Percentiles rank a stretch among this genome's conserved stretches.
These are phyloP conservation scores for Manis pentadactyla DNA, from an alignment of 2,797 vertebrate species.

Conservation along the genomic window DNA sequence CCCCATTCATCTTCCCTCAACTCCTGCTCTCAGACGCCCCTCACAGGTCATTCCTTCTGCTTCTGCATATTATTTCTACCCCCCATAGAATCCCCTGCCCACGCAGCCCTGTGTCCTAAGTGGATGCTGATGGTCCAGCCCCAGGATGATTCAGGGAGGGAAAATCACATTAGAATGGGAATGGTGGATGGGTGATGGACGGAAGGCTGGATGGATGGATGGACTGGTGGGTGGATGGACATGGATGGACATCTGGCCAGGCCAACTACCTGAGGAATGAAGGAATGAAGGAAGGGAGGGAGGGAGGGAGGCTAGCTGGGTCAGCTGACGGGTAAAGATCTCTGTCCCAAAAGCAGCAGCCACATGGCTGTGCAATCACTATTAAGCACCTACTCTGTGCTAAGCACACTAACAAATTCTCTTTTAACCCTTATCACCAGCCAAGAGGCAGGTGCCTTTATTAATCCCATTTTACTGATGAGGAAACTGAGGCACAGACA, in stretches of 20 bases:
- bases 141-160: background rate
- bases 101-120: background rate
- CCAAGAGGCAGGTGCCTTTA: background rate
- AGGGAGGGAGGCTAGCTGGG: background rate
- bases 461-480: background rate
- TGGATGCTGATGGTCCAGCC: no score
- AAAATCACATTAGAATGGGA: background rate
- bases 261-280: background rate
- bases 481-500: background rate
- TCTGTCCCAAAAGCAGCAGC: background rate
- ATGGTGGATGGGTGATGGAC: no score
- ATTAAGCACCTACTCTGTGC: fast-evolving
- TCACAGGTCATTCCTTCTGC: no score
- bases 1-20: background rate
- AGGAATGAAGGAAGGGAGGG: background rate
- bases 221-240: no score
- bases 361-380: fast-evolving
- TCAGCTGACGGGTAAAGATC: background rate
- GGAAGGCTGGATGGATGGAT: fast-evolving
- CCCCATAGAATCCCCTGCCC: no score
- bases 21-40: background rate
- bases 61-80: no score
- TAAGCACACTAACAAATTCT: background rate
- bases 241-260: background rate
- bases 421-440: background rate